phyloP scores from a whole-genome alignment of 2,113 vertebrate genomes.

The Oxyruncus cristatus region DNA sequence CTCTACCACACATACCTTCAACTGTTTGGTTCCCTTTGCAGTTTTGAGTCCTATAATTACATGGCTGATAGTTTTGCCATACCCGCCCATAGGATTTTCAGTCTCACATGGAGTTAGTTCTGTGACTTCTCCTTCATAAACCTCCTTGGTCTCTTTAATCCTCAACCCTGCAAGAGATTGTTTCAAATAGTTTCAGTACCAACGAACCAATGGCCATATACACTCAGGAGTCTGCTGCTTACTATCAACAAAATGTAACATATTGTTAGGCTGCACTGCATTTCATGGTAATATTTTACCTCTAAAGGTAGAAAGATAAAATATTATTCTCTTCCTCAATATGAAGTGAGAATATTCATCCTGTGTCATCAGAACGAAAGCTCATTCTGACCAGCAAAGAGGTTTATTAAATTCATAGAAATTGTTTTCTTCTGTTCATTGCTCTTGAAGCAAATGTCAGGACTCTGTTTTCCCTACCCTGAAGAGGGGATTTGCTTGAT shows the following conservation, averaged over 20 bases:
- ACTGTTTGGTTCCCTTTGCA: conserved; percentile 95
- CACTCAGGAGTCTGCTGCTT: not conserved
- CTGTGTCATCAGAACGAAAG: not conserved
- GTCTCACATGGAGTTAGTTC: conserved; percentile 97
- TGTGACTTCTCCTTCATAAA: conserved; percentile 98
- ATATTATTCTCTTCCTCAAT: not conserved
- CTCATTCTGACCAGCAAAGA: not conserved
- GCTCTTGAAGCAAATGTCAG: not conserved
- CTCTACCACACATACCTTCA: conserved; percentile 80
- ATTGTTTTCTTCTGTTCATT: not conserved
- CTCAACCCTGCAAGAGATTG: conserved; percentile 82
- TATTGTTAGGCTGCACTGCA: not conserved
- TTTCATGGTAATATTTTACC: not conserved
- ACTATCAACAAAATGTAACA: not conserved
- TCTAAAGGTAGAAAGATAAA: not conserved
- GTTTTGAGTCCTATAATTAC: conserved; percentile 98
- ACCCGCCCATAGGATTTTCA: conserved; percentile 97
- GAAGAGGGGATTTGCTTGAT: not conserved
- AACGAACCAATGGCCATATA: not conserved
- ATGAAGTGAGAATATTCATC: not conserved
- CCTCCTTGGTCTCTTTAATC: conserved; percentile 98
- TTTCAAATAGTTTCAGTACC: not conserved
- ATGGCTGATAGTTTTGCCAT: conserved; percentile 97
- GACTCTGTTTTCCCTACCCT: not conserved
- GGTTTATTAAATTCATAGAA: not conserved